Base-by-base conservation (phyloP, 1,140 invertebrate species). In the Hyles vespertilio region DNA sequence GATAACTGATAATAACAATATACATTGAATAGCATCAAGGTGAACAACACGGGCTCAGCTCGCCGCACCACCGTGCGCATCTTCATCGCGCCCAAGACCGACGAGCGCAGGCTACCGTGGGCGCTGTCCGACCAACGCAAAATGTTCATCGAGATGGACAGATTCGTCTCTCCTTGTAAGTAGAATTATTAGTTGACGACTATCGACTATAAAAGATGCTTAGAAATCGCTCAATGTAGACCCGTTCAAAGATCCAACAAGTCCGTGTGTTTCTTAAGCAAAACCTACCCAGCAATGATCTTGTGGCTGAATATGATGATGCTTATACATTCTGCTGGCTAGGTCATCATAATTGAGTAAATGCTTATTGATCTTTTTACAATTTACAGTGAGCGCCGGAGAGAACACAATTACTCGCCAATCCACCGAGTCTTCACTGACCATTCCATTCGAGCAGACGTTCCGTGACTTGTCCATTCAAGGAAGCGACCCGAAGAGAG, bases 141-240 rank as follows among this genome's bases (percentile, higher is more conserved):
- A 40, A 88, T 95, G 68, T 94, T 95, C 90, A 92, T 95, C 32
- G 95, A 96, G 74, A 90, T 96, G 91, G 95, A 96, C 79, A 93
- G 94, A 81, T 95, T 95, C 69, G 90, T 91, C 7, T 89, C 91
- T 0, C 83, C 87, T 9, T 76, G 93, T 94, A 84, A 90, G 58
- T 54, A 50, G 2, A 5, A n/a, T 10, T 22, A 22, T 22, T 22
- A 22, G 22, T 48, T 10, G 4, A 54, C 48, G 22, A 22, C 55
- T 40, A 40, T 40, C 4, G 36, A 5, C 5, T 5, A 40, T 40
- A 5, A 1, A 40, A 40, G 4, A 40, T 40, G 36, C 36, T 22
- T 22, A 22, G 22, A 22, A 22, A 22, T 22, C 22, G 22, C 22
- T 22, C 2, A 22, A 22, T 22, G 22, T 22, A 22, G 22, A 22